These are phyloP conservation scores for Pagetopsis macropterus DNA, from an alignment of 2,797 vertebrate species.

Conservation along the genomic window DNA sequence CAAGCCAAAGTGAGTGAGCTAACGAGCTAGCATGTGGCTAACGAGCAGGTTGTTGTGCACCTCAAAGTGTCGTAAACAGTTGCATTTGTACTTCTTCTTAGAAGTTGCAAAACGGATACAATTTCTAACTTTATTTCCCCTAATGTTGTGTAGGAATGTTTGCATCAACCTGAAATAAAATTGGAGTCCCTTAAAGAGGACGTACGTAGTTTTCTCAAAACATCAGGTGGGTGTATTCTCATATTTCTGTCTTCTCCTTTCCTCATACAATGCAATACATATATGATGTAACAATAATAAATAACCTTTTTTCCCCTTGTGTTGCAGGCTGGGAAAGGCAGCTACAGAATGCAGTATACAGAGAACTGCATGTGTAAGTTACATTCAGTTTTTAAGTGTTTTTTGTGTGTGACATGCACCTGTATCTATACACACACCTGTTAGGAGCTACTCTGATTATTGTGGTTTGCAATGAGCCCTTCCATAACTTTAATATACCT, in stretches of 20 bases:
- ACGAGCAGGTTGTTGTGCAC: slow-evolving; percentile 21
- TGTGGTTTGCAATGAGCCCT: neutral
- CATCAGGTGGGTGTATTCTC: slow-evolving; percentile 84
- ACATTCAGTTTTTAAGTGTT: neutral
- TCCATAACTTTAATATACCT: no score
- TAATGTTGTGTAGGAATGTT: slow-evolving; percentile 84
- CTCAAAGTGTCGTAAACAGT: neutral
- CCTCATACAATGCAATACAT: neutral
- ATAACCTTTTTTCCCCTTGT: neutral
- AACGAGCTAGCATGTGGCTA: slow-evolving; percentile 67
- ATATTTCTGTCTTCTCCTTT: no score
- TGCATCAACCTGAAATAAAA: slow-evolving; percentile 93
- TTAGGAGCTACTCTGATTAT: neutral
- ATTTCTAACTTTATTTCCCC: neutral
- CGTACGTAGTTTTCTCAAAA: slow-evolving; percentile 91
- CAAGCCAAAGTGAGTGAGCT: slow-evolving; percentile 91
- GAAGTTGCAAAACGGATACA: accelerated
- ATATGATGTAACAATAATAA: no score
- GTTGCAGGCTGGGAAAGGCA: slow-evolving; percentile 95
- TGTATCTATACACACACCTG: neutral
- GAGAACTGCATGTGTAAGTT: slow-evolving; percentile 94
- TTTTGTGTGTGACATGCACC: neutral
- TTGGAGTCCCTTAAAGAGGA: slow-evolving; percentile 95
- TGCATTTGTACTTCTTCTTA: neutral
- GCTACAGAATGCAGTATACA: slow-evolving; percentile 98